phyloP scores from a whole-genome alignment of 2,113 vertebrate species.

The Callithrix jacchus region DNA sequence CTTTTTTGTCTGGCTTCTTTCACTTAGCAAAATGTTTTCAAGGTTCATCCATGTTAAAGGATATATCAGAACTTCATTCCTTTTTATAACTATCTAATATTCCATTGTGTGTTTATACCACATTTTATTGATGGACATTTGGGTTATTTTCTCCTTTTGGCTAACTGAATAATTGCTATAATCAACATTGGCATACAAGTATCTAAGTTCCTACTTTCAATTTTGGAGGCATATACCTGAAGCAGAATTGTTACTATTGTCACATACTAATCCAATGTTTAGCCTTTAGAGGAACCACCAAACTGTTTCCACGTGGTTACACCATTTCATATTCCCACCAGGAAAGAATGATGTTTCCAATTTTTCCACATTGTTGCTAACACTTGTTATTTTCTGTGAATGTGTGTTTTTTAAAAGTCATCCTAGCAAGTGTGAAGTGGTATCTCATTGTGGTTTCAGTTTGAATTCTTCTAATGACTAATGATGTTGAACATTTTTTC shows the following conservation, averaged over 20 bases:
- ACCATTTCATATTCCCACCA: not conserved
- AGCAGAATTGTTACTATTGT: not conserved
- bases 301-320: not conserved
- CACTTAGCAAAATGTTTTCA: not conserved
- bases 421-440: not conserved
- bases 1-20: slow-evolving; percentile 13
- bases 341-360: not conserved
- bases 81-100: not conserved
- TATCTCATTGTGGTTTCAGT: not conserved
- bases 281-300: slow-evolving; percentile 7
- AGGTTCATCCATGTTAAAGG: not conserved
- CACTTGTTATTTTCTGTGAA: not conserved
- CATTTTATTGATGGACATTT: slow-evolving; percentile 13
- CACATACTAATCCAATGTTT: not conserved
- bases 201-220: not conserved
- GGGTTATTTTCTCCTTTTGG: not conserved
- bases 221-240: not conserved
- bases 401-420: not conserved
- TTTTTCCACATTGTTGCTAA: slow-evolving; percentile 11
- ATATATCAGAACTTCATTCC: not conserved
- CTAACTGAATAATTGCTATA: slow-evolving; percentile 15
- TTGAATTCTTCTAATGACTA: not conserved
- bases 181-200: not conserved
- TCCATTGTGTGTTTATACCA: not conserved
- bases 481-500: not conserved